Conservation (phyloP, 2,113 vertebrate species). For the Caracal caracal region DNA sequence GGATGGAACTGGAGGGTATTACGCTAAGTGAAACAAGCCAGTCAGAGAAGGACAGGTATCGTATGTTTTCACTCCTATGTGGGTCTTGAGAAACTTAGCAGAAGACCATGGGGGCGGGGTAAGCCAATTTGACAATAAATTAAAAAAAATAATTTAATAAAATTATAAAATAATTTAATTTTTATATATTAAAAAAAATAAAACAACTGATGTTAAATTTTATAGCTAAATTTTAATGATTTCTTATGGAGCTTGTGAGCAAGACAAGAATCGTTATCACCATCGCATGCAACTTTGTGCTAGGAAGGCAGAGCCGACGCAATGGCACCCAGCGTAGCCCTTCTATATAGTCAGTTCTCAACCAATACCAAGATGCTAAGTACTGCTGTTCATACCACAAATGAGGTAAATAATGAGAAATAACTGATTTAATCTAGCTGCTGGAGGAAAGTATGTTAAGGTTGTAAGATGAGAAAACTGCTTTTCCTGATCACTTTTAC, state of each 20-base stretch:
- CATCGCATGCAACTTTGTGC: no score
- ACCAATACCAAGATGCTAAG: not conserved
- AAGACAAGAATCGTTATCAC: not conserved
- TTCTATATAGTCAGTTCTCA: not conserved
- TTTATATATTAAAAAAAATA: no score
- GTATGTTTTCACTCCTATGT: no score
- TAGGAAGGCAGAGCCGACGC: not conserved
- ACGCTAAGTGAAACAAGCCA: no score
- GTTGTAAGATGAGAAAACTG: not conserved
- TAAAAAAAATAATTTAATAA: no score
- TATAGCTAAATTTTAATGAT: not conserved
- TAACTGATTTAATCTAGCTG: not conserved
- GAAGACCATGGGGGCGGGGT: no score
- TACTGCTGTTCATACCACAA: not conserved
- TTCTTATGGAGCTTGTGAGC: not conserved
- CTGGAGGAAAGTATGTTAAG: not conserved
- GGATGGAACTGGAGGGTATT: no score
- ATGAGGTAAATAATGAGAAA: not conserved
- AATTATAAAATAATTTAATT: no score
- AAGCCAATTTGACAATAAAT: no score
- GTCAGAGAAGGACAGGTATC: no score
- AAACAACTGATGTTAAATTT: not conserved
- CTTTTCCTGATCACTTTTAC: not conserved
- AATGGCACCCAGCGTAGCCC: fast-evolving
- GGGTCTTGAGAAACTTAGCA: no score